Evolutionary conservation across 2,113 vertebrate species (phyloP).

Genomic region (Sakesphorus luctuosus): DNA sequence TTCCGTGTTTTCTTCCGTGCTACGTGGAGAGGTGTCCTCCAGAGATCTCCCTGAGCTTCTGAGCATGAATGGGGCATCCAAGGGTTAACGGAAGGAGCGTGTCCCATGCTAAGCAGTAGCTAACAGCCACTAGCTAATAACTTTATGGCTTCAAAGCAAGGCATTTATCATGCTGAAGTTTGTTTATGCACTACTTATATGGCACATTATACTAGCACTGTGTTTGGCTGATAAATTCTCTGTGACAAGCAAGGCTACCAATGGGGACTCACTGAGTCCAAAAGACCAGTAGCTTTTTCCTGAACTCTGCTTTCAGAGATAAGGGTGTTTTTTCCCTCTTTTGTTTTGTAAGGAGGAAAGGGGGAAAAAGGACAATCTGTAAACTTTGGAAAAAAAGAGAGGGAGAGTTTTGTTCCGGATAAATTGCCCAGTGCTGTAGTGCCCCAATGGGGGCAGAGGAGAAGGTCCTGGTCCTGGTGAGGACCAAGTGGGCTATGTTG

Average conservation of each 20-base stretch:
- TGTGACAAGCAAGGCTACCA: conserved; percentile 57
- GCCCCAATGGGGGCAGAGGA: background rate
- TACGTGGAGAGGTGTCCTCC: background rate
- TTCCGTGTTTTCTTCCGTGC: fast-evolving
- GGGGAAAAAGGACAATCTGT: background rate
- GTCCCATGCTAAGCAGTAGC: conserved; percentile 72
- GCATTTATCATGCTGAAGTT: conserved; percentile 89
- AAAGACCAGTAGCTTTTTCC: conserved; percentile 75
- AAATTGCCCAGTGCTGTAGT: fast-evolving
- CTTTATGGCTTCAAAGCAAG: conserved; percentile 85
- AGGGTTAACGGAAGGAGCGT: conserved; percentile 61
- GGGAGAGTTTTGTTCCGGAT: background rate
- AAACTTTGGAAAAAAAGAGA: background rate
- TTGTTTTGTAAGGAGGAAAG: conserved; percentile 40
- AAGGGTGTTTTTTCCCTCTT: conserved; percentile 60
- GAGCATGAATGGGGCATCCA: background rate
- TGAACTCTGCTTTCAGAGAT: conserved; percentile 67
- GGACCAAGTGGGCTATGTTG: background rate
- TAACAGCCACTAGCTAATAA: conserved; percentile 80
- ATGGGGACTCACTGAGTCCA: conserved; percentile 54
- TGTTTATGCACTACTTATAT: conserved; percentile 87
- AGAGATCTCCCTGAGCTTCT: background rate
- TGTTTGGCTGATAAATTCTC: conserved; percentile 83
- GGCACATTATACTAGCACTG: conserved; percentile 78
- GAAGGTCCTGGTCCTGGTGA: background rate